Evolutionary conservation across 2,113 vertebrate species (phyloP), one percentile per base, ranked within the genome.

Genomic region (Okapia johnstoni): DNA sequence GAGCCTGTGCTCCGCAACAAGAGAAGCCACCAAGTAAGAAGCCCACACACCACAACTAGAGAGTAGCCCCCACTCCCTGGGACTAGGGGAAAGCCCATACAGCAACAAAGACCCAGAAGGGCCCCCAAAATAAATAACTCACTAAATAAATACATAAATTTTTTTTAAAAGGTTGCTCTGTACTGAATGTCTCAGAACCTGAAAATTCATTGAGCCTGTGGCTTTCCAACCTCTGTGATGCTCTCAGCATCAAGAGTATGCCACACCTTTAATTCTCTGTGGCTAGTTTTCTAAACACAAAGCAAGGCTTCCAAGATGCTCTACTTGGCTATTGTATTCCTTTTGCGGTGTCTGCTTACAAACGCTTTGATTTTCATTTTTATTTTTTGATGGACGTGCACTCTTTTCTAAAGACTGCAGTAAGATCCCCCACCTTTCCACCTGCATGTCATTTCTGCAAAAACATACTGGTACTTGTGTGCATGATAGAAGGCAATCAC

Each of bases 21-120:
- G 19, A 70, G n/a, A 36, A 40, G 19, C 66, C 19, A 1, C n/a
- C 5, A 4, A 0, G 19, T 0, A 0, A 70, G 10, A 1, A 70
- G 66, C n/a, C 66, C 0, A 1, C n/a, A 40, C 9, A 5, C 10
- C 66, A 13, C 21, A 13, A 9, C 66, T 73, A 19, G n/a, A 73
- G n/a, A 13, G 66, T 12, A 6, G 66, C 66, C 66, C n/a, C 9
- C 19, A 6, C 4, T 23, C n/a, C n/a, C 66, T 23, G 66, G 5
- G 21, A 23, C n/a, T 10, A 13, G 66, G 36, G 66, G 40, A 12
- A 73, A 40, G 36, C 36, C 66, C 10, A 1, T 13, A n/a, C 21
- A 19, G 66, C 19, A 23, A 23, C 10, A 2, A 40, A 40, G 66
- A 70, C 10, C 23, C 66, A 73, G 36, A 73, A 13, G 21, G 66